Percentiles rank a stretch among this genome's conserved stretches.
Evolutionary conservation across 2,113 vertebrate genomes (phyloP).

Genomic region (Pipra filicauda): DNA sequence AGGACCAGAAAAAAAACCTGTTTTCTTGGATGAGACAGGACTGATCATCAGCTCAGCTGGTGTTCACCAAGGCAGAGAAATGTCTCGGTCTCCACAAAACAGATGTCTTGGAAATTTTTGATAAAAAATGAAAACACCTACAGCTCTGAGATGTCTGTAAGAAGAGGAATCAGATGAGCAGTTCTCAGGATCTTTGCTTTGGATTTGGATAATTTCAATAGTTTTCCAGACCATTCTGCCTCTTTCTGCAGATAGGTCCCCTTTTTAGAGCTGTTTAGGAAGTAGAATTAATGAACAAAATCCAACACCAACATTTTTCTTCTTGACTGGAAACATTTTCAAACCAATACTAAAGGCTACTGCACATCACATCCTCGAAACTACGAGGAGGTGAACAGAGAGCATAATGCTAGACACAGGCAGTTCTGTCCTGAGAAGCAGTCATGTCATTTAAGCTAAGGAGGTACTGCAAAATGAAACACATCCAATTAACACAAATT

Average conservation of each 20-base stretch:
- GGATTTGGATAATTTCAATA: neutral
- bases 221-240: neutral
- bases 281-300: neutral
- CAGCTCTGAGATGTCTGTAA: neutral
- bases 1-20: neutral
- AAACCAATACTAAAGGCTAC: neutral
- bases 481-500: neutral
- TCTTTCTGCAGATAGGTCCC: neutral
- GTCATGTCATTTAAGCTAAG: neutral
- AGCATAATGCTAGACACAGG: neutral
- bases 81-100: neutral
- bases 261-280: neutral
- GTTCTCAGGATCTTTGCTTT: neutral
- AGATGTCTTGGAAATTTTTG: neutral
- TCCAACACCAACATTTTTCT: neutral
- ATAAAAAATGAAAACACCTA: neutral
- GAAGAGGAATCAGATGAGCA: neutral
- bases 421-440: neutral
- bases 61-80: neutral
- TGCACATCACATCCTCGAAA: neutral
- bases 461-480: neutral
- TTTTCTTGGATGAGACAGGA: neutral
- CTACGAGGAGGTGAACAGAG: neutral
- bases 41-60: neutral
- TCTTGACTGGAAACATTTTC: neutral